Evolutionary conservation across 2,888 invertebrate genomes (phyloP).

Genomic region (Nymphalis c-album): DNA sequence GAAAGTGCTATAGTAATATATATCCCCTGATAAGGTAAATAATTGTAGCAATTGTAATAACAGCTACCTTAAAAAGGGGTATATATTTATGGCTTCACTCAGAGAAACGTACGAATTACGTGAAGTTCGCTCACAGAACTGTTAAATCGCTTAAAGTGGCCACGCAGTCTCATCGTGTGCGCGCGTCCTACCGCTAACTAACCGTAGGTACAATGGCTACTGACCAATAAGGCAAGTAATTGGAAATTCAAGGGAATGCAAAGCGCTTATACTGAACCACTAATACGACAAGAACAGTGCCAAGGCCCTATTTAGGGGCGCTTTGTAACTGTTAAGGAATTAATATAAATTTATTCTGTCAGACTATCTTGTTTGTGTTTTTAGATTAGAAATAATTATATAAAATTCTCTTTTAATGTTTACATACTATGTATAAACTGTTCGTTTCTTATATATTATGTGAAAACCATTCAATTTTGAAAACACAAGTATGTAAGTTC

Average conservation of each 20-base stretch:
- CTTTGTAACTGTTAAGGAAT: conserved; percentile 35
- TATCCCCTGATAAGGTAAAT: conserved; percentile 1
- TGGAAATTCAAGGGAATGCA: conserved; percentile 63
- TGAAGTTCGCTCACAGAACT: neutral
- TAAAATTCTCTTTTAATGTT: neutral
- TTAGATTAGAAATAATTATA: neutral
- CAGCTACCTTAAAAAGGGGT: conserved; percentile 10
- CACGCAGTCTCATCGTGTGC: neutral
- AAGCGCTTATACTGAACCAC: conserved; percentile 38
- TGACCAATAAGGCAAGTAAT: conserved; percentile 69
- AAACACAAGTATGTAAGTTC: neutral
- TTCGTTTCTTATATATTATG: no score
- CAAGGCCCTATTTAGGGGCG: conserved; percentile 36
- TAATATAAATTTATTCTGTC: conserved; percentile 35
- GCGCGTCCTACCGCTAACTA: conserved; percentile 38
- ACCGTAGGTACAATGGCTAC: conserved; percentile 53
- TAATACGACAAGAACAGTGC: conserved; percentile 54
- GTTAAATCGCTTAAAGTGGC: conserved; percentile 7
- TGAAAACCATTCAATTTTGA: neutral
- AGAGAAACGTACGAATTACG: neutral
- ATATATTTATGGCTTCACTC: conserved; percentile 1
- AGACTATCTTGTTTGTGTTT: conserved; percentile 27
- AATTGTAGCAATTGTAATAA: conserved; percentile 13
- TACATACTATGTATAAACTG: neutral
- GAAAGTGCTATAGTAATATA: neutral